Conservation (phyloP, 2,888 invertebrate species). For the Meiosimyza decipiens region DNA sequence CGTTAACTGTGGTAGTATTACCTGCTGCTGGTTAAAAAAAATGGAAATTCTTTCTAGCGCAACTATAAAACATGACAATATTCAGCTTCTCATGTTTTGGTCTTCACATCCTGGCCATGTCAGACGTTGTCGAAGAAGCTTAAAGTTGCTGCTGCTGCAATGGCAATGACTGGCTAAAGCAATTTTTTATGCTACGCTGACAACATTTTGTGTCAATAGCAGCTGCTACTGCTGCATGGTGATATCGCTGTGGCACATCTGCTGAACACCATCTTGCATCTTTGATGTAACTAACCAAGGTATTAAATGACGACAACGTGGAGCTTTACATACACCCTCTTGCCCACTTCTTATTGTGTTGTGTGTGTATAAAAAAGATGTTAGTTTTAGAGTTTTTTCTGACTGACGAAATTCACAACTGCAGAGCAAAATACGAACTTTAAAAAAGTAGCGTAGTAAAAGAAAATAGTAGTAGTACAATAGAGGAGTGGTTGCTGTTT, state of each 20-base stretch:
- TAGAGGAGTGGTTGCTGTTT: too few relatives aligned
- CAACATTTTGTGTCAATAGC: slow-evolving; percentile 6
- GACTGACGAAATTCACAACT: too few relatives aligned
- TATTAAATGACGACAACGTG: neutral
- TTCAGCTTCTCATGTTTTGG: slow-evolving; percentile 1
- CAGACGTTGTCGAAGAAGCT: too few relatives aligned
- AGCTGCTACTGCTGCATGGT: neutral
- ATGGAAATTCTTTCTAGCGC: neutral
- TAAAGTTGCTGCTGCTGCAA: too few relatives aligned
- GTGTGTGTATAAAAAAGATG: too few relatives aligned
- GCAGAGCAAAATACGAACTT: too few relatives aligned
- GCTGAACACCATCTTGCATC: slow-evolving; percentile 7
- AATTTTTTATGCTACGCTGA: neutral
- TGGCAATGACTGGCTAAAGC: neutral
- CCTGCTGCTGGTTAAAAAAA: neutral
- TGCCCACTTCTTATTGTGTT: too few relatives aligned
- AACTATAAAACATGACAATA: slow-evolving; percentile 2
- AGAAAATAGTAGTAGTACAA: neutral
- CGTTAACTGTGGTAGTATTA: neutral
- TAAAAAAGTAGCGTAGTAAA: neutral
- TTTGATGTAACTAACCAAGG: slow-evolving; percentile 6
- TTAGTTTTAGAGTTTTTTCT: too few relatives aligned
- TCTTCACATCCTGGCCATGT: too few relatives aligned
- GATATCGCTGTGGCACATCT: neutral
- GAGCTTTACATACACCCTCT: neutral